Evolutionary conservation across 1,140 invertebrate species (phyloP).

Genomic region (Sesamia nonagrioides): DNA sequence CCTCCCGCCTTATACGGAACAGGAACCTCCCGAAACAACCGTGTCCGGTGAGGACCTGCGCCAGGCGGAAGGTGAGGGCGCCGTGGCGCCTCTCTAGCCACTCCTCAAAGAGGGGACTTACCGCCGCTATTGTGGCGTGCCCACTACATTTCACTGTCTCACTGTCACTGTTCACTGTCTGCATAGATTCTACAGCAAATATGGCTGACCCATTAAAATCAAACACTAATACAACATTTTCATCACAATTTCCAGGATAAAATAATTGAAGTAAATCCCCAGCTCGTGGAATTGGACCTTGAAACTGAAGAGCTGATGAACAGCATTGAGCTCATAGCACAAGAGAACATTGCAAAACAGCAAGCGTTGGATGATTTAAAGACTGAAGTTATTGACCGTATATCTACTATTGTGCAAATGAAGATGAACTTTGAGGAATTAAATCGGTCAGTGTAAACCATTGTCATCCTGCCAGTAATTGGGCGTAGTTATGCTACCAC

Average conservation of each 20-base stretch:
- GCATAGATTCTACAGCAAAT: too few species aligned
- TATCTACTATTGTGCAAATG: constrained; percentile 90
- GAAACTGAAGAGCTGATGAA: constrained; percentile 91
- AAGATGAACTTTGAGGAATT: constrained; percentile 91
- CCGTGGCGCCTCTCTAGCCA: too few species aligned
- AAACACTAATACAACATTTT: neutral
- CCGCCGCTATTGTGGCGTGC: too few species aligned
- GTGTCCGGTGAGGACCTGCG: too few species aligned
- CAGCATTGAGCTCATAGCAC: constrained; percentile 91
- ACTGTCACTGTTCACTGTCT: too few species aligned
- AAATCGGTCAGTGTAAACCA: constrained; percentile 66
- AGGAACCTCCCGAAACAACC: too few species aligned
- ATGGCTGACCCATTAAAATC: too few species aligned
- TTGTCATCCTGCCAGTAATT: neutral
- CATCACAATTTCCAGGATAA: constrained; percentile 88
- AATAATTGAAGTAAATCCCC: constrained; percentile 90
- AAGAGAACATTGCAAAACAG: constrained; percentile 91
- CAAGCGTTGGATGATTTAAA: constrained; percentile 89
- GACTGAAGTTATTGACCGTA: constrained; percentile 89
- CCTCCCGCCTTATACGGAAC: too few species aligned
- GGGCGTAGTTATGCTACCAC: too few species aligned
- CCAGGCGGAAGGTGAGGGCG: too few species aligned
- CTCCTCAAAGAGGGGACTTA: too few species aligned
- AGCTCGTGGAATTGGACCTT: constrained; percentile 90
- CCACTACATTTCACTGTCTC: too few species aligned